phyloP scores from a whole-genome alignment of 2,113 vertebrate species.

The Ornithorhynchus anatinus region DNA sequence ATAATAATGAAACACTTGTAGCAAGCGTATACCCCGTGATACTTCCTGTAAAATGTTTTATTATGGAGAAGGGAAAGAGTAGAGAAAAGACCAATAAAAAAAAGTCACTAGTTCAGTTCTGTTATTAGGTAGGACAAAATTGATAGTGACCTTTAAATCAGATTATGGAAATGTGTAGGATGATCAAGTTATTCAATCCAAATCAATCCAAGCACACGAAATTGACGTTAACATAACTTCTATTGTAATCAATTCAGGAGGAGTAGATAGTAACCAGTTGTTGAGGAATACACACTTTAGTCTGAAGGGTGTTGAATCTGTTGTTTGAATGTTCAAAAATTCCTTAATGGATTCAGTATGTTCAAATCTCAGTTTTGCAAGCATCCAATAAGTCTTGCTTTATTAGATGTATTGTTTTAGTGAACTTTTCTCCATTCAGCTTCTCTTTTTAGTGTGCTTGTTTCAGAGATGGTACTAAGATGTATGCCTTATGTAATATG shows the following conservation, averaged over 20 bases:
- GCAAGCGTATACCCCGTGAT: too few species aligned
- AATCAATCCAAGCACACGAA: conserved; percentile 3
- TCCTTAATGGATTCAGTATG: conserved; percentile 13
- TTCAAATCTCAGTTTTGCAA: conserved; percentile 22
- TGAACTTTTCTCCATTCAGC: conserved; percentile 2
- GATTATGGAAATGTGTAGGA: conserved; percentile 13
- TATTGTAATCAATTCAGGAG: not conserved
- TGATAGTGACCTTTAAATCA: not conserved
- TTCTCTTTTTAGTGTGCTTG: conserved; percentile 40
- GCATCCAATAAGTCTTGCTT: not conserved
- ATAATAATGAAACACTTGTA: too few species aligned
- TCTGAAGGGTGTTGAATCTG: not conserved
- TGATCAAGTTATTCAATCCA: conserved; percentile 22
- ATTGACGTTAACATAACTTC: conserved; percentile 19
- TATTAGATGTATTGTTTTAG: not conserved
- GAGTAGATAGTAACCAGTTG: conserved; percentile 26
- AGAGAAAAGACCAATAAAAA: too few species aligned
- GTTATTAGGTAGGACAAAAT: not conserved
- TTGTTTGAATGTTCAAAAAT: not conserved
- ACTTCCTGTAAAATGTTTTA: too few species aligned
- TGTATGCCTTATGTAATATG: too few species aligned
- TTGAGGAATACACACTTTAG: not conserved
- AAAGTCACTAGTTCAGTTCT: too few species aligned
- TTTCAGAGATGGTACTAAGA: conserved; percentile 8
- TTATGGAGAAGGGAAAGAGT: too few species aligned